These are phyloP conservation scores for Mus minutoides DNA, from an alignment of 2,797 vertebrate genomes.

Conservation along the genomic window DNA sequence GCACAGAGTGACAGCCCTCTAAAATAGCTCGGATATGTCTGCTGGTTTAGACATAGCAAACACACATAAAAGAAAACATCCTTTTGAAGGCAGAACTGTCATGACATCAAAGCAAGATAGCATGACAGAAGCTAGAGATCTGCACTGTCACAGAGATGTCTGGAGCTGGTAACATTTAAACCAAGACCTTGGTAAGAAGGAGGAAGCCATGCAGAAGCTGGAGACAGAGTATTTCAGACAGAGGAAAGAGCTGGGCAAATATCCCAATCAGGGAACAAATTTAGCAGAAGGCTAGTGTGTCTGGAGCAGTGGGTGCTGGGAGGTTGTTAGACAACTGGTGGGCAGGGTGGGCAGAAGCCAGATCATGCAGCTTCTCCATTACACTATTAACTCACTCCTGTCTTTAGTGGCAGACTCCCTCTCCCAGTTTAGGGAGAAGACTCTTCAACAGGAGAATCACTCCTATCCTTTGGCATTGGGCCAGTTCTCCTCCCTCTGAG, in stretches of 20 bases:
- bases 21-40: neutral
- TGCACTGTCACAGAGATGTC: neutral
- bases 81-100: neutral
- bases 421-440: neutral
- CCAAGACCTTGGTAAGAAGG: neutral
- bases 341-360: neutral
- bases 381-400: neutral
- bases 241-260: neutral
- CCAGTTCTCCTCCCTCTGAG: neutral
- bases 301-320: neutral
- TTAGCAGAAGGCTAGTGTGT: neutral
- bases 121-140: neutral
- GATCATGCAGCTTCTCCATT: neutral
- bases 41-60: neutral
- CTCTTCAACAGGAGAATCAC: neutral
- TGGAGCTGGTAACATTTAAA: neutral
- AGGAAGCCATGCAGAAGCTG: neutral
- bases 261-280: neutral
- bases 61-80: neutral
- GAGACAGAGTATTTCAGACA: neutral
- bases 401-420: neutral
- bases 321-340: too few relatives aligned
- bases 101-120: neutral
- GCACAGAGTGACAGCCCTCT: neutral
- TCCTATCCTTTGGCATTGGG: neutral